Conservation (phyloP, 30 jellyfish, hydroid and myxozoan species). For the Aurelia coerulea region DNA sequence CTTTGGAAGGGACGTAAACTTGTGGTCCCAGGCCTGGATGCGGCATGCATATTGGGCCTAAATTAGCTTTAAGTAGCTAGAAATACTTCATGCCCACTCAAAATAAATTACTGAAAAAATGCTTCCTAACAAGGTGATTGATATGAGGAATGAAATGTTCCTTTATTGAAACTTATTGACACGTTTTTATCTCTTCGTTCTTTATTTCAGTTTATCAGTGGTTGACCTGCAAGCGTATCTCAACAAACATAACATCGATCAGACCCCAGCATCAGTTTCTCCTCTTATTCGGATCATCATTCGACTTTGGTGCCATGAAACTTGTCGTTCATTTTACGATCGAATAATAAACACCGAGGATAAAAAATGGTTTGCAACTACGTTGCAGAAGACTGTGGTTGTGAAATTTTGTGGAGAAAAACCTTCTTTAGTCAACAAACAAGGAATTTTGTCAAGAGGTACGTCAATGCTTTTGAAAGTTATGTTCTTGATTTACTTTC, state of each 20-base stretch:
- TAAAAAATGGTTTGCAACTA: slow-evolving; percentile 21
- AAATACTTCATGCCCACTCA: no score
- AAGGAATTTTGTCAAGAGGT: neutral
- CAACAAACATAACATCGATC: slow-evolving; percentile 14
- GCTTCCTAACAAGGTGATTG: no score
- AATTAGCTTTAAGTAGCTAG: no score
- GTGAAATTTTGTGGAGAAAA: slow-evolving; percentile 30
- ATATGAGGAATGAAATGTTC: no score
- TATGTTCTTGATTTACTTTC: neutral
- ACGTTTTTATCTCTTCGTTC: neutral
- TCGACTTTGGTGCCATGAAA: slow-evolving; percentile 82
- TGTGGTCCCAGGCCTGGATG: no score
- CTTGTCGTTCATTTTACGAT: slow-evolving; percentile 56
- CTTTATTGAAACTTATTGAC: neutral
- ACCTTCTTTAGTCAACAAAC: neutral
- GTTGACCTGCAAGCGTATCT: neutral
- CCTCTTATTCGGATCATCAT: slow-evolving; percentile 59
- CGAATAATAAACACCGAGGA: slow-evolving; percentile 27
- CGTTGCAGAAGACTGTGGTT: slow-evolving; percentile 14
- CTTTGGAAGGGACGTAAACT: no score
- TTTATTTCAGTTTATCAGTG: neutral
- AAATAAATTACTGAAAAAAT: no score
- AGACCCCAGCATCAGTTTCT: slow-evolving; percentile 45
- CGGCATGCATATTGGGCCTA: no score
- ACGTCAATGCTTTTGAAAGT: neutral